Conservation (phyloP, 1,140 invertebrate genomes). For the Bicyclus anynana region DNA sequence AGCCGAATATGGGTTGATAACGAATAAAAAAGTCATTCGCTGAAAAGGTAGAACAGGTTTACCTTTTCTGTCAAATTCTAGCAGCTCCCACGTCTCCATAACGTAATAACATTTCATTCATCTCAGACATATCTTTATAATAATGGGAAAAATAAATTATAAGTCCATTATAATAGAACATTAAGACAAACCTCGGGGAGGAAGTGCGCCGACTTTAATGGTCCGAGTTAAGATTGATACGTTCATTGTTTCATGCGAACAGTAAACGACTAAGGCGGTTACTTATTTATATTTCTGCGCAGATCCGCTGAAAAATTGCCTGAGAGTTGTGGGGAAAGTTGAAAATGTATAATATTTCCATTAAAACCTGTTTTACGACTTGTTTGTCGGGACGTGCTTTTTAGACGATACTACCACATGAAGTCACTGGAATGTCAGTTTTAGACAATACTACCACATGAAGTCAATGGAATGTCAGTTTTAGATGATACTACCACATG, state of each 20-base stretch:
- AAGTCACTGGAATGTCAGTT: too few species aligned
- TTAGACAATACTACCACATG: too few species aligned
- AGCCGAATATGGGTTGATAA: too few species aligned
- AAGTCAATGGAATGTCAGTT: too few species aligned
- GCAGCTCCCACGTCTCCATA: too few species aligned
- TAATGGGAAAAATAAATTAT: constrained; percentile 1
- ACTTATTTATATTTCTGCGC: constrained; percentile 1
- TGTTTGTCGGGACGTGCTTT: too few species aligned
- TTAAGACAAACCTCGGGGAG: constrained; percentile 2
- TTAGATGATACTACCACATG: too few species aligned
- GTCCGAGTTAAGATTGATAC: constrained; percentile 6
- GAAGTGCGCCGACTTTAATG: background rate
- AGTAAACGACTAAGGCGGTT: background rate
- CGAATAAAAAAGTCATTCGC: too few species aligned
- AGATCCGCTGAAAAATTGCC: background rate
- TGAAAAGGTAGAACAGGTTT: too few species aligned
- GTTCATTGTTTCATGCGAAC: background rate
- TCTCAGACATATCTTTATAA: background rate
- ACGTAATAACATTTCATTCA: background rate
- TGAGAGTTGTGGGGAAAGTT: background rate
- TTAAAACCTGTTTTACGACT: background rate
- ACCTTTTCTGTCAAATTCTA: too few species aligned
- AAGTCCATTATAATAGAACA: constrained; percentile 1
- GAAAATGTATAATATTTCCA: background rate
- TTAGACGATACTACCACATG: too few species aligned